These are phyloP conservation scores for Cosmopolites sordidus DNA, from an alignment of 2,888 invertebrate species.

Conservation along the genomic window DNA sequence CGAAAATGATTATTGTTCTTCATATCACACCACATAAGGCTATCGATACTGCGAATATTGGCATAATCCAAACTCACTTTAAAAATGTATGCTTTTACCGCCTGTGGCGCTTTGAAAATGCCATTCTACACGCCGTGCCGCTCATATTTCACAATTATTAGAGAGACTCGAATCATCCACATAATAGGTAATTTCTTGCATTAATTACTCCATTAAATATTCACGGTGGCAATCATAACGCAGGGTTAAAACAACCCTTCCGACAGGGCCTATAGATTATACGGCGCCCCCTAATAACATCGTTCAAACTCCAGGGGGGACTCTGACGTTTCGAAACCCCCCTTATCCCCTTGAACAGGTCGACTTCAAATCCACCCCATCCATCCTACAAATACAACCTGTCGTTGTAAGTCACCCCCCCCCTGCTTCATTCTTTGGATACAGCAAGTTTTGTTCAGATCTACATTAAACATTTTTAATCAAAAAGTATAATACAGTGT, in stretches of 20 bases:
- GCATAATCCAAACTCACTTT: too few species aligned
- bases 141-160: slow-evolving; percentile 51
- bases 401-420: too few species aligned
- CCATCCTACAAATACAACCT: too few species aligned
- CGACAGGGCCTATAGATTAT: slow-evolving; percentile 49
- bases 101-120: slow-evolving; percentile 14
- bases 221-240: slow-evolving; percentile 52
- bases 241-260: slow-evolving; percentile 44
- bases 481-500: too few species aligned
- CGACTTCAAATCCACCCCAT: too few species aligned
- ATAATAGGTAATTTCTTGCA: slow-evolving; percentile 54
- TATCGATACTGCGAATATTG: too few species aligned
- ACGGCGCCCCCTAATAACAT: slow-evolving; percentile 19
- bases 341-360: not conserved
- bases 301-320: slow-evolving; percentile 3
- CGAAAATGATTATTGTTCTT: too few species aligned
- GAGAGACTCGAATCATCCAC: slow-evolving; percentile 51
- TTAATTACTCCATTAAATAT: slow-evolving; percentile 53
- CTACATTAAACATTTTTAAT: too few species aligned
- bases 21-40: too few species aligned
- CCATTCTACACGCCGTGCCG: slow-evolving; percentile 25
- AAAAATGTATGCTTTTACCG: not conserved
- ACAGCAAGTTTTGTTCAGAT: too few species aligned
- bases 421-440: too few species aligned
- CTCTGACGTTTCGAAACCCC: not conserved